A percentile compares a stretch with the other conserved stretches of the same genome.
phyloP scores from a whole-genome alignment of 2,113 vertebrate species.

The Pongo abelii region DNA sequence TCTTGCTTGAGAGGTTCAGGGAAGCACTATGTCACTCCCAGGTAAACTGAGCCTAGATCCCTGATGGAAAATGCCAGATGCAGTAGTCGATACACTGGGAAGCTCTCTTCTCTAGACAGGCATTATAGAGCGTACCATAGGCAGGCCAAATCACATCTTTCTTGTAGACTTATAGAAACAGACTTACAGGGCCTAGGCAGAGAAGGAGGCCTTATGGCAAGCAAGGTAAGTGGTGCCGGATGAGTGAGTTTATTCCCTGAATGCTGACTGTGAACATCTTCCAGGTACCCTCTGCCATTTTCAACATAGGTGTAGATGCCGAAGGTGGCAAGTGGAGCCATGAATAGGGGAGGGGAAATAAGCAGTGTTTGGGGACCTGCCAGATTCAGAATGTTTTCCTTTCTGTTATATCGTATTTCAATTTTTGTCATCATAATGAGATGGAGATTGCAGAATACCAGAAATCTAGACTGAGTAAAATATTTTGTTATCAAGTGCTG shows the following conservation, averaged over 20 bases:
- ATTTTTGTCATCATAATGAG: background rate
- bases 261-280: background rate
- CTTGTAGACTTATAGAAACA: background rate
- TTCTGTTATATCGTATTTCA: background rate
- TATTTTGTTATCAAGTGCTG: background rate
- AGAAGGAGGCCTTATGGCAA: background rate
- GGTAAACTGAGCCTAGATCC: background rate
- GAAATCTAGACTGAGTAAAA: background rate
- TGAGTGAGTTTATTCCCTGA: too few relatives aligned
- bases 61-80: background rate
- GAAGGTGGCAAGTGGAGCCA: background rate
- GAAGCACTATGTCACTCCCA: background rate
- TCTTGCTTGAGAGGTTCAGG: background rate
- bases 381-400: background rate
- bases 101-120: background rate
- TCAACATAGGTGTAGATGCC: background rate
- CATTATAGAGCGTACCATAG: accelerated
- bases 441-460: too few relatives aligned
- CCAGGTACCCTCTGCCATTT: background rate
- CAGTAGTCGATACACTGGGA: accelerated
- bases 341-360: too few relatives aligned
- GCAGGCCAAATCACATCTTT: background rate
- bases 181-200: accelerated
- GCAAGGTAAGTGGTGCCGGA: background rate
- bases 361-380: background rate